A percentile compares a stretch with the other conserved stretches of the same genome.
These are phyloP conservation scores for Crypturellus tataupa DNA, from an alignment of 2,797 vertebrate species.

Conservation along the genomic window DNA sequence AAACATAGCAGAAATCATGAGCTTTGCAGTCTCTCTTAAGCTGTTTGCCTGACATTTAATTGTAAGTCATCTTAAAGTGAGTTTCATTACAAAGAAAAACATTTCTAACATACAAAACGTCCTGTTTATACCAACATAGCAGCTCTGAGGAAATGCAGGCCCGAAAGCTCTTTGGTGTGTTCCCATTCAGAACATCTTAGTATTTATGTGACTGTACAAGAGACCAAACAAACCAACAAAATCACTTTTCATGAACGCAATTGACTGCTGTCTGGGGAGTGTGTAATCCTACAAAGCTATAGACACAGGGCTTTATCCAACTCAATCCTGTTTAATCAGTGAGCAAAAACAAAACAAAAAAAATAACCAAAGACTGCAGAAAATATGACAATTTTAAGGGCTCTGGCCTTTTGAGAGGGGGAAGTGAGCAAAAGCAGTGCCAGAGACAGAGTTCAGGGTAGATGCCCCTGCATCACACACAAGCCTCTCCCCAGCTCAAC, in stretches of 20 bases:
- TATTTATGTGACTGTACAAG: background rate
- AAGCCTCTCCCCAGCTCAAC: background rate
- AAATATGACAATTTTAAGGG: background rate
- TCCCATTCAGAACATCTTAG: background rate
- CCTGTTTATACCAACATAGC: background rate
- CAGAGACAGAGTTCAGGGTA: background rate
- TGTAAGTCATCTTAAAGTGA: background rate
- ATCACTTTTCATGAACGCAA: background rate
- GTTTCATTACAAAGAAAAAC: background rate
- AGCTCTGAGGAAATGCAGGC: background rate
- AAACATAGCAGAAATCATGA: background rate
- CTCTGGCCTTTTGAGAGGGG: background rate
- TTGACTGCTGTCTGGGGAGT: background rate
- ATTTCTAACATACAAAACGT: background rate
- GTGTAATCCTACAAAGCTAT: background rate
- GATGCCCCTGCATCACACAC: too few relatives aligned
- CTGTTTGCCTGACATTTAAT: background rate
- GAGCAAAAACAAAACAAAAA: background rate
- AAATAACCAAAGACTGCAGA: background rate
- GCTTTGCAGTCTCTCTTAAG: background rate
- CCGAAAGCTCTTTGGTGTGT: background rate
- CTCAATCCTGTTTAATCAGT: background rate
- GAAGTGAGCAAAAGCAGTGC: background rate
- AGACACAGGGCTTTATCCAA: background rate
- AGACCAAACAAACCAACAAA: background rate